phyloP scores from a whole-genome alignment of 1,140 invertebrate species.

The Harpegnathos saltator region DNA sequence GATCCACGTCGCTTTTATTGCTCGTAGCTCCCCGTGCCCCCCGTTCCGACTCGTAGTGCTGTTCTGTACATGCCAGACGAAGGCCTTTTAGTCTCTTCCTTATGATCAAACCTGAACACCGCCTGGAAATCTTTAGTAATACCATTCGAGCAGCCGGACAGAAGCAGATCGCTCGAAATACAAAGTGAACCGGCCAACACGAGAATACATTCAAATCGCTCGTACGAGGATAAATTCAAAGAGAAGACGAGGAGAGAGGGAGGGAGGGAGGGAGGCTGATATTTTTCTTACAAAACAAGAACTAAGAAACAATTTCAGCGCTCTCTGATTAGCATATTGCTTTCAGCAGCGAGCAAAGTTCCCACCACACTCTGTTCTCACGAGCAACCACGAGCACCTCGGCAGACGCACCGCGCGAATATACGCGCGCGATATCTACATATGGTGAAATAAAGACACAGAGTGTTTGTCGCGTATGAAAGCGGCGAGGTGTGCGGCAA shows the following conservation, averaged over 20 bases:
- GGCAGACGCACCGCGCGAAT: too few relatives aligned
- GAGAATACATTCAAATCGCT: neutral
- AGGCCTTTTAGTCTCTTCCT: slow-evolving; percentile 20
- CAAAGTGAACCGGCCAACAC: neutral
- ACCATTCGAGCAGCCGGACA: neutral
- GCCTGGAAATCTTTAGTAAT: slow-evolving; percentile 6
- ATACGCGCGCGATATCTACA: too few relatives aligned
- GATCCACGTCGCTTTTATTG: slow-evolving; percentile 16
- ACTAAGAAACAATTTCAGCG: too few relatives aligned
- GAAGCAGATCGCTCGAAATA: neutral
- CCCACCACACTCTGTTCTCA: too few relatives aligned
- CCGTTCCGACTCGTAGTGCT: neutral
- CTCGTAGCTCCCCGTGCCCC: neutral
- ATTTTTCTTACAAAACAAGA: too few relatives aligned
- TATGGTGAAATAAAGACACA: too few relatives aligned
- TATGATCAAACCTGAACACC: slow-evolving; percentile 8
- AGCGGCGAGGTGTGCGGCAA: neutral
- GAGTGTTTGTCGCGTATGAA: neutral
- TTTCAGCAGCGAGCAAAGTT: too few relatives aligned
- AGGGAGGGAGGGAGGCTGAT: too few relatives aligned
- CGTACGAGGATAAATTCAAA: too few relatives aligned
- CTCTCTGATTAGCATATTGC: too few relatives aligned
- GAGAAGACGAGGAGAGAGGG: too few relatives aligned
- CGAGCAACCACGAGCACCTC: too few relatives aligned
- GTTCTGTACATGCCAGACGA: slow-evolving; percentile 24